Percentiles rank a stretch among this genome's conserved stretches.
These are phyloP conservation scores for Apus apus DNA, from an alignment of 2,113 vertebrate species.

Conservation along the genomic window DNA sequence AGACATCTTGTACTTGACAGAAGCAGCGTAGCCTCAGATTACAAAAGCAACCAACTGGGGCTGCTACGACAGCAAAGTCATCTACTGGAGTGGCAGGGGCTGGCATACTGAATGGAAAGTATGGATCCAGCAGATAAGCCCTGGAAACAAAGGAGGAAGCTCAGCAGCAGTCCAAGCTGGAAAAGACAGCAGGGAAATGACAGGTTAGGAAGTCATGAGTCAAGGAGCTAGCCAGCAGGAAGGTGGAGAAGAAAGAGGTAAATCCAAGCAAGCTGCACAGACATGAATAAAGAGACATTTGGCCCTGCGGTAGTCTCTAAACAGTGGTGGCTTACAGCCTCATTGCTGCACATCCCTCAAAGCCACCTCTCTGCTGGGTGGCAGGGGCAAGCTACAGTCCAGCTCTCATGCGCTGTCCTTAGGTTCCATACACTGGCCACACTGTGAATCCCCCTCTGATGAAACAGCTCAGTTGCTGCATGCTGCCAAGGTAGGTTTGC, in stretches of 20 bases:
- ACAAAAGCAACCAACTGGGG: background rate
- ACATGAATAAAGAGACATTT: background rate
- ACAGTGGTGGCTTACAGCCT: accelerated
- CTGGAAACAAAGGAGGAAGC: background rate
- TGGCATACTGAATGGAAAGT: background rate
- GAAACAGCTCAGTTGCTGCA: background rate
- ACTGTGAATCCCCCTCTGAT: accelerated
- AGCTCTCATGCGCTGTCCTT: accelerated
- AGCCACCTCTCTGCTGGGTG: background rate
- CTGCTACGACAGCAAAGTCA: background rate
- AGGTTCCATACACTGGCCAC: background rate
- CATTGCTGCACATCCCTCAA: accelerated
- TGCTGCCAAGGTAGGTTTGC: background rate
- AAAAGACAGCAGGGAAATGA: background rate
- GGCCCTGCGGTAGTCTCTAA: background rate
- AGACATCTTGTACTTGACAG: background rate
- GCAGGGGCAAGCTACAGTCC: background rate
- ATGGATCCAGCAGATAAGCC: background rate
- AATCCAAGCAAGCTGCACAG: background rate
- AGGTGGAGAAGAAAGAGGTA: background rate
- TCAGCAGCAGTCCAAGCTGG: background rate
- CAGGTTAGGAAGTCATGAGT: background rate
- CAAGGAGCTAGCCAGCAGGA: background rate
- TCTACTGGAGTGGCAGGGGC: background rate
- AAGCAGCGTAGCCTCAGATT: background rate